phyloP scores from a whole-genome alignment of 2,113 vertebrate genomes.

The Pseudorectes ferrugineus region DNA sequence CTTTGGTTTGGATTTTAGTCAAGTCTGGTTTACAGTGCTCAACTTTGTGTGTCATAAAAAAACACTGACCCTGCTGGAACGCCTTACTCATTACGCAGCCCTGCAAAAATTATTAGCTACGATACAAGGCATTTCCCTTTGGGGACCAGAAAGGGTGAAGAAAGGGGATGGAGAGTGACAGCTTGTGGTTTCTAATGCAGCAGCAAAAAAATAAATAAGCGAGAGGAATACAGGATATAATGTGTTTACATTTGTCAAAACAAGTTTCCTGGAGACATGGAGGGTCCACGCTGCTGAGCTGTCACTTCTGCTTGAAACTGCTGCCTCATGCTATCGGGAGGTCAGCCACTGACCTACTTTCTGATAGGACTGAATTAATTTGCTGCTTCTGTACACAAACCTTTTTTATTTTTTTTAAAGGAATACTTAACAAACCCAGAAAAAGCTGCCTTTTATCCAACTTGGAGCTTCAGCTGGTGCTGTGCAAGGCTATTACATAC shows the following conservation, averaged over 20 bases:
- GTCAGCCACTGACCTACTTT: constrained; percentile 84
- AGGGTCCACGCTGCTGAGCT: constrained; percentile 62
- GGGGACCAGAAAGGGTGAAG: constrained; percentile 50
- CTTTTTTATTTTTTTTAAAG: neutral
- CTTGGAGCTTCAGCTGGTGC: neutral
- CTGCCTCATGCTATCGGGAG: constrained; percentile 82
- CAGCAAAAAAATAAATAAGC: constrained; percentile 40
- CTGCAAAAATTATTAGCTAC: constrained; percentile 47
- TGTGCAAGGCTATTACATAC: neutral
- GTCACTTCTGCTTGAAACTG: constrained; percentile 78
- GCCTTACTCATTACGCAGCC: neutral
- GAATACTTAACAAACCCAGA: constrained; percentile 1
- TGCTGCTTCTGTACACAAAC: constrained; percentile 63
- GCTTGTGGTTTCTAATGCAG: constrained; percentile 61
- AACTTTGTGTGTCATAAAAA: neutral
- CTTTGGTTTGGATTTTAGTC: constrained; percentile 52
- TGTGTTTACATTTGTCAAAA: constrained; percentile 67
- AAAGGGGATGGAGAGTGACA: constrained; percentile 52
- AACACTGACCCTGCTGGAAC: neutral
- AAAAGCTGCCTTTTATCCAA: constrained; percentile 28
- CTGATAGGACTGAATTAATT: constrained; percentile 64
- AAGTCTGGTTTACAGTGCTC: constrained; percentile 38
- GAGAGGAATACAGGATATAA: constrained; percentile 65
- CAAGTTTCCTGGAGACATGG: constrained; percentile 81
- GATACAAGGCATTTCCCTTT: constrained; percentile 59